phyloP scores from a whole-genome alignment of 2,113 vertebrate species.

The Apaloderma vittatum region DNA sequence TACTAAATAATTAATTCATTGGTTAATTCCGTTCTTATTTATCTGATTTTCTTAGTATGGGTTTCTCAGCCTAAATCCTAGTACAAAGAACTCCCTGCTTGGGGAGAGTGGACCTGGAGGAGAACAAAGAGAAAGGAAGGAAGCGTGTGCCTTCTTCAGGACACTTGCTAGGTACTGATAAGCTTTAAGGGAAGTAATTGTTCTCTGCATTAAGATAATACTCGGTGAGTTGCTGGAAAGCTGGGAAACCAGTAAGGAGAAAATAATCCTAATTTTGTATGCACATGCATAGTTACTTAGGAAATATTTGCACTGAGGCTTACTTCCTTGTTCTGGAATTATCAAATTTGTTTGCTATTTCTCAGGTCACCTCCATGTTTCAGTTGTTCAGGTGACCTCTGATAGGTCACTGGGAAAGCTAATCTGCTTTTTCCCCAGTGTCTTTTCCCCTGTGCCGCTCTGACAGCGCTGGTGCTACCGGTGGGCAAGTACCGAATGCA shows the following conservation, averaged over 20 bases:
- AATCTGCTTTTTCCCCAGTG: background rate
- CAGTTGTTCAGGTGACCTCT: background rate
- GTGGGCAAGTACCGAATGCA: background rate
- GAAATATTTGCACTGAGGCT: background rate
- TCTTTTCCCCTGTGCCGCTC: background rate
- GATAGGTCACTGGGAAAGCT: background rate
- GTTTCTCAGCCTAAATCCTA: conserved; percentile 3
- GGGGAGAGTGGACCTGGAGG: background rate
- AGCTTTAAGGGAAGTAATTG: background rate
- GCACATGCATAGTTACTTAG: background rate
- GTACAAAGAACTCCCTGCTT: background rate
- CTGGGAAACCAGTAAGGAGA: background rate
- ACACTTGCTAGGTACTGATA: background rate
- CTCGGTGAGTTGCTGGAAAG: background rate
- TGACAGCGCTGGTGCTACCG: background rate
- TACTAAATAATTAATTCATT: conserved; percentile 36
- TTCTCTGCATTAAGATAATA: background rate
- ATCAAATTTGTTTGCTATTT: background rate
- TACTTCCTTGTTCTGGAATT: background rate
- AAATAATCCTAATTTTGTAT: background rate
- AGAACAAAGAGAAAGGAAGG: background rate
- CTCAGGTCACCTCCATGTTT: background rate
- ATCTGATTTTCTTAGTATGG: conserved; percentile 6
- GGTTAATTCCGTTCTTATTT: conserved; percentile 19
- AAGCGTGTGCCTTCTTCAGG: background rate